A percentile compares a stretch with the other conserved stretches of the same genome.
Conservation (phyloP, 2,113 vertebrate species). For the Gymnogyps californianus region DNA sequence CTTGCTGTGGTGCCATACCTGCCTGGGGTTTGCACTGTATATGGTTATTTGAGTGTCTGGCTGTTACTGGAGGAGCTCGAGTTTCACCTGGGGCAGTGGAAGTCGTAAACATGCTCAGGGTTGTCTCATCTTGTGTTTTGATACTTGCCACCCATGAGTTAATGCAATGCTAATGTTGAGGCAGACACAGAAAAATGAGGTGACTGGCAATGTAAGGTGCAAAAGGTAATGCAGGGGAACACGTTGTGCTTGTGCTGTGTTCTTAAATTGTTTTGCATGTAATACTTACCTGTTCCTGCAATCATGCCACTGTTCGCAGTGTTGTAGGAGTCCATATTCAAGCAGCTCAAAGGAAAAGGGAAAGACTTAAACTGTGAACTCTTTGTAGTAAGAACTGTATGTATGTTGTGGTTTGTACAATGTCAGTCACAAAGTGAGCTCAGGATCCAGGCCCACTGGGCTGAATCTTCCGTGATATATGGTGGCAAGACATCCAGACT, state of each 20-base stretch:
- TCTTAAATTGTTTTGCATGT: not conserved
- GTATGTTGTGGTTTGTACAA: not conserved
- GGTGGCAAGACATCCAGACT: not conserved
- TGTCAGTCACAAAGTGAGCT: not conserved
- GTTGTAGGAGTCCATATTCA: rapidly evolving
- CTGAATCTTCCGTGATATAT: not conserved
- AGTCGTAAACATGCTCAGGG: rapidly evolving
- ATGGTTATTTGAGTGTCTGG: not conserved
- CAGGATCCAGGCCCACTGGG: not conserved
- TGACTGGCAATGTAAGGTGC: not conserved
- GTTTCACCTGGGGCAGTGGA: not conserved
- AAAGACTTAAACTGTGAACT: not conserved
- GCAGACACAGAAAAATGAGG: not conserved
- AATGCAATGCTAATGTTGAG: not conserved
- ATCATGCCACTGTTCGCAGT: rapidly evolving
- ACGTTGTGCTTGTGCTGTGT: not conserved
- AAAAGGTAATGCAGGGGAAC: not conserved
- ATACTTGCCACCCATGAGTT: not conserved
- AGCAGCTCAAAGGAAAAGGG: not conserved
- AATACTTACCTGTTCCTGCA: not conserved
- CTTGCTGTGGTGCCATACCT: not conserved
- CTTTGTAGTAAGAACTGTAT: not conserved
- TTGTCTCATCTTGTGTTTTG: not conserved
- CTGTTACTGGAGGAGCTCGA: not conserved
- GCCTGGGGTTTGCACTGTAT: not conserved